Percentiles rank a stretch among this genome's conserved stretches.
These are phyloP conservation scores for Ophion ventricosus DNA, from an alignment of 2,888 invertebrate species.

Conservation along the genomic window DNA sequence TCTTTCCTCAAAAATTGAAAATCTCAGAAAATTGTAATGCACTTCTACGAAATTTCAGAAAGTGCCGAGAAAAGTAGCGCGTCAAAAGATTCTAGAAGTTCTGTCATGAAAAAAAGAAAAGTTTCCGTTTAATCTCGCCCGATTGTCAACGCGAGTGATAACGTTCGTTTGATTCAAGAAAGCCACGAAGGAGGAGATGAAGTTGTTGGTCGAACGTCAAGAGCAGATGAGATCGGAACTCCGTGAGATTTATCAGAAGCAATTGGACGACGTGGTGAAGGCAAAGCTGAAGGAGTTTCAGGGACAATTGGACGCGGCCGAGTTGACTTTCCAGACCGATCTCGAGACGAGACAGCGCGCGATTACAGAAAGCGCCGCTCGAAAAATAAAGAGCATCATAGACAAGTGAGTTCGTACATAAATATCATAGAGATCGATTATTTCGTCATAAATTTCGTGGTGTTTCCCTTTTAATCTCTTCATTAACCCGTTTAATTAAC, in stretches of 20 bases:
- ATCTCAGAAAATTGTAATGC: too few relatives aligned
- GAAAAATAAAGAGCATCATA: conserved; percentile 89
- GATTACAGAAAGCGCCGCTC: conserved; percentile 89
- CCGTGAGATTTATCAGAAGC: conserved; percentile 91
- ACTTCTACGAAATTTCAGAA: too few relatives aligned
- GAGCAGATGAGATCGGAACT: conserved; percentile 88
- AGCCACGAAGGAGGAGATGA: conserved; percentile 81
- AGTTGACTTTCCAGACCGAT: conserved; percentile 87
- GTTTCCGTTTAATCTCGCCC: not conserved
- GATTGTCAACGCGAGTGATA: not conserved
- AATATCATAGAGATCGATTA: too few relatives aligned
- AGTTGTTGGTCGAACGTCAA: conserved; percentile 83
- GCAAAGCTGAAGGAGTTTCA: conserved; percentile 91
- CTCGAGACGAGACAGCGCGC: conserved; percentile 87
- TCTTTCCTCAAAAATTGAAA: too few relatives aligned
- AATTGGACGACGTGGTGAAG: conserved; percentile 91
- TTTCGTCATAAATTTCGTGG: too few relatives aligned
- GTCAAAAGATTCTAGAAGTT: too few relatives aligned
- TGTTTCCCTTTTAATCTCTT: too few relatives aligned
- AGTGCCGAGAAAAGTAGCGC: too few relatives aligned
- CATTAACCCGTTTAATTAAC: too few relatives aligned
- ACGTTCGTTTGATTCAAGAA: conserved; percentile 77
- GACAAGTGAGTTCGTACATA: conserved; percentile 84
- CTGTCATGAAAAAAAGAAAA: too few relatives aligned
- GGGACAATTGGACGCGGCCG: conserved; percentile 89